Base-by-base conservation (phyloP, 2,113 vertebrate genomes). In the Phyllopteryx taeniolatus region DNA sequence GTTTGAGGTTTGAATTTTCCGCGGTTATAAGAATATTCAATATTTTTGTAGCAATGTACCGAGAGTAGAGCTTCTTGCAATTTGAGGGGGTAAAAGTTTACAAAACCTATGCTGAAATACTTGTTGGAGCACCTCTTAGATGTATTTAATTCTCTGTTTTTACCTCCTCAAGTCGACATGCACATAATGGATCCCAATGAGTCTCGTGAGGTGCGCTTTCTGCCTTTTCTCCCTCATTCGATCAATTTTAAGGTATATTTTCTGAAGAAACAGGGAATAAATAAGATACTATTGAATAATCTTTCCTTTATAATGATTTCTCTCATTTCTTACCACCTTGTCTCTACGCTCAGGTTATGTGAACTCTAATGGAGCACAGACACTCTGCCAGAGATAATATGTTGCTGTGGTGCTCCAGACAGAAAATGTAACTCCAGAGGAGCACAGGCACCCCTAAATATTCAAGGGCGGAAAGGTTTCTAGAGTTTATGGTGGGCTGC, bases 371-470 rank as follows among this genome's bases (percentile, higher is more conserved):
- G 75, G 67, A 74, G 80, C 75, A 73, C 84, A 86, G 80, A 60
- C 22, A 44, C 62, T 84, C 79, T 78, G 83, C 73, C 82, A 71
- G 73, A 72, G 73, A 83, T 76, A 83, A 83, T 84, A 83, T 87
- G 85, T 84, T 83, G 79, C 83, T 83, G 85, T 71, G 71, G 82
- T 84, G 81, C 80, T 61, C 78, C 85, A 88, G 87, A 91, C 86
- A 86, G 84, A 85, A 84, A 93, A 90, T 62, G 67, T 78, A 87
- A 82, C 92, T 87, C 89, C 72, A 67, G 90, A 86, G 90, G 88
- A 84, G 88, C 82, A 71, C 91, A 90, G 86, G 83, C 83, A 84
- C 87, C 86, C 81, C 91, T 91, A 93, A 93, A 92, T 92, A 90
- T 91, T 89, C 86, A 85, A 79, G 75, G 75, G 86, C 81, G 75